Evolutionary conservation across 2,113 vertebrate species (phyloP), one percentile per base, ranked within the genome.

Genomic region (Lampris incognitus): DNA sequence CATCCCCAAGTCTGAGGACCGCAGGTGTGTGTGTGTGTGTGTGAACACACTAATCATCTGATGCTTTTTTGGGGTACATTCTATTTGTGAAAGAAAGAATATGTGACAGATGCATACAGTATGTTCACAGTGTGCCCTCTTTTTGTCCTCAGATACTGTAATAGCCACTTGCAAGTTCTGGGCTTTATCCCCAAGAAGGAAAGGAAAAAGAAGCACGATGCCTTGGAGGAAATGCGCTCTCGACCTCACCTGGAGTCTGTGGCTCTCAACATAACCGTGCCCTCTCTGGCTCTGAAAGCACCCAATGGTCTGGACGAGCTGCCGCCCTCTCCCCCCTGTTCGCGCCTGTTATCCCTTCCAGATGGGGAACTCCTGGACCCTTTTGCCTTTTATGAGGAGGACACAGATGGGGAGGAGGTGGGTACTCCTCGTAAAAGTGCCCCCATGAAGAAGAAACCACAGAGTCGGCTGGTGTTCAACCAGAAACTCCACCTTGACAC

Each of bases 171-270:
- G 90, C 98, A 99, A 92, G 98, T 99, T 88, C 97, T 99, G 80
- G 98, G 98, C 86, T 99, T 99, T 90, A 98, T 99, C 93, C 98
- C 98, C 77, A 99, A 99, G 94, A 99, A 99, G 92, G 98, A 99
- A 92, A 96, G 98, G 84, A 99, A 99, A 95, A 99, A 99, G 95
- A 99, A 99, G 93, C 97, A 96, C 67, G 98, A 99, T 76, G 92
- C 95, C 74, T 84, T 98, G 93, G 98, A 99, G 80, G 98, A 99
- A 55, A 95, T 97, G 62, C 97, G 97, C 86, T 93, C 94, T 60
- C 93, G 96, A 87, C 95, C 96, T 87, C 97, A 97, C 86, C 94
- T 97, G 94, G 97, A 99, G 92, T 95, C 96, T 46, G 94, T 99
- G 91, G 97, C 97, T 67, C 96, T 99, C 78, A 97, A 98, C 92